Percentiles rank a stretch among this genome's conserved stretches.
Evolutionary conservation across 2,113 vertebrate genomes (phyloP).

Genomic region (Etheostoma cragini): DNA sequence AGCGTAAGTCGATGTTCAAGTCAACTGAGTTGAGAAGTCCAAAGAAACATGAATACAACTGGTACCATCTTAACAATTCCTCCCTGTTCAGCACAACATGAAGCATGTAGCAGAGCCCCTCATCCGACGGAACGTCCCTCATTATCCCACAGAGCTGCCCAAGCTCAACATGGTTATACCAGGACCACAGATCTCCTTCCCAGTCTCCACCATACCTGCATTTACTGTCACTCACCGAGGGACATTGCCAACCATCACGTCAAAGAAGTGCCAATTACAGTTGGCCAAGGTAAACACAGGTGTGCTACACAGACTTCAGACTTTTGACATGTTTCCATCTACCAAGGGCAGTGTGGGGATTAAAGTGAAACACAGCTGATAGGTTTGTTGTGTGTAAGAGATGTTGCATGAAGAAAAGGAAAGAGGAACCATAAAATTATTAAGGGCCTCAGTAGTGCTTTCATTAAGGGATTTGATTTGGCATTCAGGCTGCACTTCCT

Average conservation of each 20-base stretch:
- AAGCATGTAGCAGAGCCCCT: slow-evolving; percentile 74
- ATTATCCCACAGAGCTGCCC: slow-evolving; percentile 79
- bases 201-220: slow-evolving; percentile 67
- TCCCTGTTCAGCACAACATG: slow-evolving; percentile 73
- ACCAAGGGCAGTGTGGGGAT: not conserved
- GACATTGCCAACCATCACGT: slow-evolving; percentile 74
- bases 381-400: not conserved
- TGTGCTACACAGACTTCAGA: not conserved
- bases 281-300: slow-evolving; percentile 80
- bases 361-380: not conserved
- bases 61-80: not conserved
- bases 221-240: slow-evolving; percentile 65
- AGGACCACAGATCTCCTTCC: slow-evolving; percentile 70
- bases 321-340: slow-evolving; percentile 11
- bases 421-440: not conserved
- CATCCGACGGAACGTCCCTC: slow-evolving; percentile 54
- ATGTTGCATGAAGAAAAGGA: not conserved
- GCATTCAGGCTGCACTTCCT: slow-evolving; percentile 39
- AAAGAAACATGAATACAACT: not conserved
- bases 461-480: slow-evolving; percentile 27
- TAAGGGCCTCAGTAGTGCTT: not conserved
- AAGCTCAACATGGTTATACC: slow-evolving; percentile 78
- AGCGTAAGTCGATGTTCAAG: slow-evolving; percentile 56
- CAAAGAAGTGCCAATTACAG: slow-evolving; percentile 80
- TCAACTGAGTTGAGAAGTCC: not conserved